Conservation (phyloP, 2,888 invertebrate genomes). For the Caenorhabditis auriculariae region DNA sequence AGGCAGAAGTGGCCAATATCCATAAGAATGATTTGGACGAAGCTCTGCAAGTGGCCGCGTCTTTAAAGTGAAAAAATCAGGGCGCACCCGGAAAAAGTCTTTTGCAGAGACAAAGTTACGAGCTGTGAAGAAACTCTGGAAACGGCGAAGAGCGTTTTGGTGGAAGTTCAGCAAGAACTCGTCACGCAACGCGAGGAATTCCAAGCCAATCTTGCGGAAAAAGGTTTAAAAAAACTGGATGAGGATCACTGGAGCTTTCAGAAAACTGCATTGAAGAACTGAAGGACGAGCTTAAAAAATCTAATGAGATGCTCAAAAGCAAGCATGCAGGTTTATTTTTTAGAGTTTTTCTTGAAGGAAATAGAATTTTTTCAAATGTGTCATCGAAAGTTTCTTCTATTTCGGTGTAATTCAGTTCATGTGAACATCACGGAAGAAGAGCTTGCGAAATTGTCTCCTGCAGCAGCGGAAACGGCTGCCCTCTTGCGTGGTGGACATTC, state of each 20-base stretch:
- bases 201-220: constrained; percentile 6
- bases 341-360: too few species aligned
- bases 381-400: not conserved
- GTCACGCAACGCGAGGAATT: constrained; percentile 2
- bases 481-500: constrained; percentile 48
- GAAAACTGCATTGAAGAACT: constrained; percentile 28
- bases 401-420: constrained; percentile 7
- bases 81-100: not conserved
- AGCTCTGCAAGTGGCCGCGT: not conserved
- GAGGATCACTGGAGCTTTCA: too few species aligned
- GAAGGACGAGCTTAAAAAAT: constrained; percentile 34
- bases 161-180: constrained; percentile 13
- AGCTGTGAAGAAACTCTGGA: constrained; percentile 10
- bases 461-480: constrained; percentile 51
- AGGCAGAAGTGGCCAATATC: constrained; percentile 4
- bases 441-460: constrained; percentile 44
- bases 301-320: constrained; percentile 42
- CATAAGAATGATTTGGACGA: constrained; percentile 16
- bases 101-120: constrained; percentile 13
- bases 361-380: too few species aligned
- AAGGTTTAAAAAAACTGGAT: constrained; percentile 7
- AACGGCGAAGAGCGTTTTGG: constrained; percentile 9
- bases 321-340: constrained; percentile 21
- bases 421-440: constrained; percentile 42
- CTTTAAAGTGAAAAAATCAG: not conserved